Evolutionary conservation across 2,888 invertebrate species (phyloP).

Genomic region (Junonia oenone): DNA sequence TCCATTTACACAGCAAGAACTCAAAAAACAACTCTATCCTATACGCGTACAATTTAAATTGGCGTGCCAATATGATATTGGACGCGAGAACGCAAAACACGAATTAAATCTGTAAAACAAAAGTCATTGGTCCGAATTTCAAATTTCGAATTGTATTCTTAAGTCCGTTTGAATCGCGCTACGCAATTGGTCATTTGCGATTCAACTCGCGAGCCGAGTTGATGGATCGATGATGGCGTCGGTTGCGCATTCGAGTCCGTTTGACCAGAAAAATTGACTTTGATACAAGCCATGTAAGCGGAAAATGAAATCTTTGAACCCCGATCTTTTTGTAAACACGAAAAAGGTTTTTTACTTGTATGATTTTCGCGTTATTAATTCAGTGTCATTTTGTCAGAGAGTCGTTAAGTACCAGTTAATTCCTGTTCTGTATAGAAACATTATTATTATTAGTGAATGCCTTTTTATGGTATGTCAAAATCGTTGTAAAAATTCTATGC

Average conservation of each 20-base stretch:
- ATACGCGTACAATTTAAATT: too few species aligned
- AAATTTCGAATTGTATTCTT: constrained; percentile 50
- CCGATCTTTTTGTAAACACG: not conserved
- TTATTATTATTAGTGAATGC: too few species aligned
- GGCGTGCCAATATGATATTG: constrained; percentile 18
- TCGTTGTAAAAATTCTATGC: too few species aligned
- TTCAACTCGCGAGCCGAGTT: constrained; percentile 63
- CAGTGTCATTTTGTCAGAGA: too few species aligned
- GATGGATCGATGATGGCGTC: constrained; percentile 70
- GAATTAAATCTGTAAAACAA: constrained; percentile 56
- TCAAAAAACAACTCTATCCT: too few species aligned
- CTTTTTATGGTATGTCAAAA: too few species aligned
- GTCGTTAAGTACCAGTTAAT: too few species aligned
- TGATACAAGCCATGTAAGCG: constrained; percentile 18
- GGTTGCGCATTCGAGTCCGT: constrained; percentile 49
- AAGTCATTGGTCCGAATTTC: constrained; percentile 60
- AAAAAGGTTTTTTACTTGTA: not conserved
- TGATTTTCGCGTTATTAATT: not conserved
- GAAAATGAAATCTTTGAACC: constrained; percentile 8
- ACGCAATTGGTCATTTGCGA: constrained; percentile 68
- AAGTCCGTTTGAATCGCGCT: constrained; percentile 56
- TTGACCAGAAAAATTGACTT: constrained; percentile 59
- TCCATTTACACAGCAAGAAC: constrained; percentile 15
- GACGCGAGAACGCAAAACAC: constrained; percentile 24
- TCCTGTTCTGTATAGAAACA: too few species aligned